Evolutionary conservation across 1,140 invertebrate species (phyloP).

Genomic region (Drosophila bocki): DNA sequence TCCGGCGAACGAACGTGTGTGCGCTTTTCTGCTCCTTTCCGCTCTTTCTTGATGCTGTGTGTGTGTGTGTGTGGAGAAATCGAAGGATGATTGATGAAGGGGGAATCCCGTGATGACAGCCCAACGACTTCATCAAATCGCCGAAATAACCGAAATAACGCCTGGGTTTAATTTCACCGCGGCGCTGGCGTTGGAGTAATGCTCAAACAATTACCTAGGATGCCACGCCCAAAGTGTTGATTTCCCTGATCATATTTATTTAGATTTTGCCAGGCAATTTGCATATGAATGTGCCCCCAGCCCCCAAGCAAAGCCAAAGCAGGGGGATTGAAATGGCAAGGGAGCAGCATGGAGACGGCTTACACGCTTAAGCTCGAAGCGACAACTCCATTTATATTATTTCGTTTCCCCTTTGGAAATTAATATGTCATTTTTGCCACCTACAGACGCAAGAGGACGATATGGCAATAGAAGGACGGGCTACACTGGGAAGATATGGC

Average conservation of each 20-base stretch:
- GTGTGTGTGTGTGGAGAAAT: conserved; percentile 14
- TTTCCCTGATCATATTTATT: conserved; percentile 79
- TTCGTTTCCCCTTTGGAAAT: conserved; percentile 83
- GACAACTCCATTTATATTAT: conserved; percentile 82
- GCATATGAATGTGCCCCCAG: conserved; percentile 59
- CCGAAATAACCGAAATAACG: conserved; percentile 49
- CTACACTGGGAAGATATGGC: neutral
- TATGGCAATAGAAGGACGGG: conserved; percentile 26
- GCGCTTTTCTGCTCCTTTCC: conserved; percentile 14
- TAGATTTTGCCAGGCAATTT: conserved; percentile 68
- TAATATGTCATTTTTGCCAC: conserved; percentile 82
- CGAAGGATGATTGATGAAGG: conserved; percentile 71
- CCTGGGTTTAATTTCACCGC: conserved; percentile 40
- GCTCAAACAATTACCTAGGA: conserved; percentile 51
- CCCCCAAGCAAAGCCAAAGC: conserved; percentile 17
- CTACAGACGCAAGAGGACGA: conserved; percentile 33
- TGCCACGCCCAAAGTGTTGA: conserved; percentile 59
- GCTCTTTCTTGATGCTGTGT: conserved; percentile 12
- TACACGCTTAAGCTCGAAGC: conserved; percentile 60
- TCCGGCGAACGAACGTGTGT: neutral
- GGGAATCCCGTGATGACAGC: conserved; percentile 57
- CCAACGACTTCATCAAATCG: conserved; percentile 63
- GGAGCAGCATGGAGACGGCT: conserved; percentile 30
- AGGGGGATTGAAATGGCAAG: neutral
- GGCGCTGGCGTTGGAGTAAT: conserved; percentile 8